Evolutionary conservation across 35 echinoderm and acorn worm species (phyloP).

Genomic region (Lytechinus variegatus): DNA sequence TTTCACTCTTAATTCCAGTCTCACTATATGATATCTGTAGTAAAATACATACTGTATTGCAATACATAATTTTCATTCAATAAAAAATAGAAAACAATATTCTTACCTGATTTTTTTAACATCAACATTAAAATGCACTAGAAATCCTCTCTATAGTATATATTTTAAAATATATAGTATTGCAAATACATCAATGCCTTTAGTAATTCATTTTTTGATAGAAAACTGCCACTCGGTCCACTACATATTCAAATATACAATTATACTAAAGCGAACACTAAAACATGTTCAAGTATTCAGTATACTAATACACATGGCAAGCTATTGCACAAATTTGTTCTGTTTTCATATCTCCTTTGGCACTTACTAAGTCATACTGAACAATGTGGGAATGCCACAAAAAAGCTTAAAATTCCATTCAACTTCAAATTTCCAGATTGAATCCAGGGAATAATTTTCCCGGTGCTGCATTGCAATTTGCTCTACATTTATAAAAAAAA

Average conservation of each 20-base stretch:
- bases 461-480: no score
- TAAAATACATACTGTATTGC: not conserved
- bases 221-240: no score
- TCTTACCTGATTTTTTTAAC: not conserved
- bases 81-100: not conserved
- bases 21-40: not conserved
- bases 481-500: no score
- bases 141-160: not conserved
- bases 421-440: no score
- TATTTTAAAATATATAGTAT: not conserved
- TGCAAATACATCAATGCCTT: not conserved
- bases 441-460: no score
- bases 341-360: not conserved
- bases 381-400: no score
- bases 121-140: not conserved
- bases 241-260: not conserved
- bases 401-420: no score
- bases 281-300: not conserved
- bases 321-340: conserved; percentile 11
- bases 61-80: not conserved
- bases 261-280: not conserved
- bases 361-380: not conserved
- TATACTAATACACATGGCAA: not conserved
- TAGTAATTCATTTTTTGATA: not conserved
- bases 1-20: not conserved